Conservation (phyloP, 2,888 invertebrate species). For the Dysmachus trigonus region DNA sequence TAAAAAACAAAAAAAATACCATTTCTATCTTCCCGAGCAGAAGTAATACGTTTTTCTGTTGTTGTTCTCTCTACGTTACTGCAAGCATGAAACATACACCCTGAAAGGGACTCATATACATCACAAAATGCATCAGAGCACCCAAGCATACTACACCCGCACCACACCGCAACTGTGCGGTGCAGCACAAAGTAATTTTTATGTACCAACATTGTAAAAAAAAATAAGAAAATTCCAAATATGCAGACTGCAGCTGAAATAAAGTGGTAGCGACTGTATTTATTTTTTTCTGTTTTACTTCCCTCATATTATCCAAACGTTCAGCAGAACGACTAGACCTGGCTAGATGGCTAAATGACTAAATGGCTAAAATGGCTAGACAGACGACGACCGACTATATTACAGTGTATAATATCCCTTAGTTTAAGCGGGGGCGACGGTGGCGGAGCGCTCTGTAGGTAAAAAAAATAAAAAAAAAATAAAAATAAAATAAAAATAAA, state of each 20-base stretch:
- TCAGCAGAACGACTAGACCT: background rate
- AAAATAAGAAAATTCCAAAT: background rate
- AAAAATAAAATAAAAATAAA: no score
- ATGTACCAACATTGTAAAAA: background rate
- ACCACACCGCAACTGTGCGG: background rate
- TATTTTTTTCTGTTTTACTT: background rate
- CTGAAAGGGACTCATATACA: background rate
- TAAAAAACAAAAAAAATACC: background rate
- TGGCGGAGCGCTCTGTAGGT: background rate
- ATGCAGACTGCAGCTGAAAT: background rate
- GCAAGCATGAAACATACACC: background rate
- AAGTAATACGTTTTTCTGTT: background rate
- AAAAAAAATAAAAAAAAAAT: no score
- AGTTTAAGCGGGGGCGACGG: background rate
- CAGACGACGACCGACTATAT: background rate
- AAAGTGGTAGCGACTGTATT: background rate
- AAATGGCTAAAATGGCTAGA: background rate
- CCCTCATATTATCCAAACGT: background rate
- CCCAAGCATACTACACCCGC: background rate
- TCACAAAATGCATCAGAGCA: background rate
- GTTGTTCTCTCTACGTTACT: background rate
- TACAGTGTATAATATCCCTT: no score
- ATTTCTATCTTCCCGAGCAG: background rate
- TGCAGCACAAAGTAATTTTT: background rate
- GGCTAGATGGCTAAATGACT: background rate